phyloP scores from a whole-genome alignment of 2,113 vertebrate genomes.

The Pheucticus melanocephalus region DNA sequence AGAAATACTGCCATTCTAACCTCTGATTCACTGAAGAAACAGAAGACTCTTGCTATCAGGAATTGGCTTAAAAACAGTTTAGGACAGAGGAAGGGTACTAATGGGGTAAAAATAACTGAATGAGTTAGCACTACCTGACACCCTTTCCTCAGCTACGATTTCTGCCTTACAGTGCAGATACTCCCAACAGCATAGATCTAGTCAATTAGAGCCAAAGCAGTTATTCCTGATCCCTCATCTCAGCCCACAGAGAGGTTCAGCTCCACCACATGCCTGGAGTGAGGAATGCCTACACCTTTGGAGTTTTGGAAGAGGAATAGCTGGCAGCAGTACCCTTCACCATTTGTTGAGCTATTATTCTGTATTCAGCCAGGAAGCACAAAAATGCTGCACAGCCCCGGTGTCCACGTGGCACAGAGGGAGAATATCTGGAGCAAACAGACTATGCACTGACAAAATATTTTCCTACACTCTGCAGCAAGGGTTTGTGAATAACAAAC shows the following conservation, averaged over 20 bases:
- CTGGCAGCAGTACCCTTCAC: neutral
- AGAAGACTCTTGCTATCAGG: neutral
- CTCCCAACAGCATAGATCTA: neutral
- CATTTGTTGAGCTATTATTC: neutral
- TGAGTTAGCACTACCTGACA: neutral
- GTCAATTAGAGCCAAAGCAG: neutral
- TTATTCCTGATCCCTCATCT: neutral
- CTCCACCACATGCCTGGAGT: neutral
- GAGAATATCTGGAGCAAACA: constrained; percentile 15
- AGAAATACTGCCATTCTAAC: neutral
- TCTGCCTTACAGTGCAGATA: neutral
- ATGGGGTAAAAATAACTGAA: neutral
- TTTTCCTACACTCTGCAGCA: neutral
- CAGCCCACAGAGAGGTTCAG: neutral
- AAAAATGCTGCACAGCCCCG: neutral
- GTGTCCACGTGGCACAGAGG: neutral
- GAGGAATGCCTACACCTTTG: neutral
- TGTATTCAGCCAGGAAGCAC: neutral
- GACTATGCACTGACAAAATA: neutral
- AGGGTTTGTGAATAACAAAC: constrained; percentile 18
- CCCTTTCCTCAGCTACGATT: neutral
- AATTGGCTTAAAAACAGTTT: neutral
- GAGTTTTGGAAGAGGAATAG: neutral
- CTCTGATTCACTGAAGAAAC: neutral
- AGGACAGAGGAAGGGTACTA: neutral